A percentile compares a stretch with the other conserved stretches of the same genome.
Conservation (phyloP, 2,888 invertebrate genomes). For the Steinernema scapterisci region DNA sequence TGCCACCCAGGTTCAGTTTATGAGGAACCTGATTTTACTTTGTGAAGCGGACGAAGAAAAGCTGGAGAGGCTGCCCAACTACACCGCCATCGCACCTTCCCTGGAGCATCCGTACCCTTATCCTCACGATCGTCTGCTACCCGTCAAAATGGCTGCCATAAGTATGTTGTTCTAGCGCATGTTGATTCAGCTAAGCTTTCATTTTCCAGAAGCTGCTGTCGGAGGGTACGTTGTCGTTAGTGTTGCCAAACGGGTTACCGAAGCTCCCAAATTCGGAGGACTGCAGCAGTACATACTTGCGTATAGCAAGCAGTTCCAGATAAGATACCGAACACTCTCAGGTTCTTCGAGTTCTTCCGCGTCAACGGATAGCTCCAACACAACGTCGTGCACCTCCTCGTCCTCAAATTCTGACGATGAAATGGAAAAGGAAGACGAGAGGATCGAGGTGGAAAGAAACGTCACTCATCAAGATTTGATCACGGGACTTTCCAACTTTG, state of each 20-base stretch:
- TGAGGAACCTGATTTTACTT: background rate
- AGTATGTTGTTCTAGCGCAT: background rate
- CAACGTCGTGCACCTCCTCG: constrained; percentile 3
- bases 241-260: background rate
- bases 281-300: background rate
- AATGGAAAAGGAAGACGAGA: background rate
- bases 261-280: background rate
- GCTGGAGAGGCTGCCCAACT: constrained; percentile 4
- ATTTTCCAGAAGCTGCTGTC: constrained; percentile 12
- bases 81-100: background rate
- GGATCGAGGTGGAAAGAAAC: background rate
- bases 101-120: constrained; percentile 22
- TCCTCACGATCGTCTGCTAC: background rate
- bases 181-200: background rate
- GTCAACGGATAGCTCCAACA: background rate
- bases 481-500: background rate
- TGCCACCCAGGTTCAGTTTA: background rate
- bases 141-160: background rate
- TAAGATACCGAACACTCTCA: background rate
- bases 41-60: constrained; percentile 15
- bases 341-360: background rate
- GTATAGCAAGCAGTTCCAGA: background rate
- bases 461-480: background rate
- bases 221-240: background rate
- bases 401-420: background rate